A percentile compares a stretch with the other conserved stretches of the same genome.
Conservation (phyloP, 2,797 vertebrate genomes). For the Bryconaethiops microstoma region DNA sequence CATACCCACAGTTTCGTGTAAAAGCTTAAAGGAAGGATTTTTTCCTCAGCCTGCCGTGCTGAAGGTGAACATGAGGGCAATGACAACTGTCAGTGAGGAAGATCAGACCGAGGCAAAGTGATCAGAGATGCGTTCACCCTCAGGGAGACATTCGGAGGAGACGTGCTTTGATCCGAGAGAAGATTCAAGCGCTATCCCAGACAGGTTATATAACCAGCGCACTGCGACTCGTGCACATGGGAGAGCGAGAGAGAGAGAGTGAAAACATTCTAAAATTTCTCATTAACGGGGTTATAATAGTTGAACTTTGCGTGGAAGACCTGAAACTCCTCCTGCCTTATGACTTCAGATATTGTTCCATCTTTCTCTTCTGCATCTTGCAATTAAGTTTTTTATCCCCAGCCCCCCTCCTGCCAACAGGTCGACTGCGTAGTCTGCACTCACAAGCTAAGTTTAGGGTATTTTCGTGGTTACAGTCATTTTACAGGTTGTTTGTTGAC, state of each 20-base stretch:
- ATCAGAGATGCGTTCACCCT: constrained; percentile 56
- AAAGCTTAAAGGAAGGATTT: not conserved
- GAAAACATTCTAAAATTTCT: not conserved
- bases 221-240: not conserved
- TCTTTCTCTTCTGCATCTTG: too few species aligned
- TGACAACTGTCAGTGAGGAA: constrained; percentile 58
- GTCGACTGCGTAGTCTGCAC: too few species aligned
- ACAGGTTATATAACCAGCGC: constrained; percentile 3
- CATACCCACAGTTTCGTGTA: not conserved
- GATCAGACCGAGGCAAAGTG: constrained; percentile 45
- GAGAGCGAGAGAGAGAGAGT: too few species aligned
- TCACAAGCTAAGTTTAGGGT: too few species aligned
- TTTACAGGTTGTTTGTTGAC: too few species aligned
- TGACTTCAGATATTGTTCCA: too few species aligned
- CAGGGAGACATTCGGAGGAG: constrained; percentile 53
- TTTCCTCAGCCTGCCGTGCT: constrained; percentile 43
- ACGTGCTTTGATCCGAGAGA: constrained; percentile 68
- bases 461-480: too few species aligned
- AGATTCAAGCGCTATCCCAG: constrained; percentile 41
- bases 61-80: constrained; percentile 63
- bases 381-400: too few species aligned
- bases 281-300: too few species aligned
- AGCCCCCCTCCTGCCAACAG: too few species aligned
- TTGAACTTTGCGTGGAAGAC: too few species aligned
- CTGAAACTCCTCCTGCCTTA: too few species aligned